Evolutionary conservation across 2,888 invertebrate genomes (phyloP).

Genomic region (Cremastobaeus sp.): DNA sequence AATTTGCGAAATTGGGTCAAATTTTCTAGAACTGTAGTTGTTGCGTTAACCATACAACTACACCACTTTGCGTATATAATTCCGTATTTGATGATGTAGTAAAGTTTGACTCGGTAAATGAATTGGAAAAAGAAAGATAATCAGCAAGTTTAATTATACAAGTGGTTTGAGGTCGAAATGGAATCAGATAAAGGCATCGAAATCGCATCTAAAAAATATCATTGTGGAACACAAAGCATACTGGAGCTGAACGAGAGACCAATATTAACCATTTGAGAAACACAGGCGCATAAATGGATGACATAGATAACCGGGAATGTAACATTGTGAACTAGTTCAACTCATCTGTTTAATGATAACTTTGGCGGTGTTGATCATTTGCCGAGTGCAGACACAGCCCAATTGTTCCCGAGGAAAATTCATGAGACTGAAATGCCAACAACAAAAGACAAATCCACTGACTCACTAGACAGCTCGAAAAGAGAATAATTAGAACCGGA

Average conservation of each 20-base stretch:
- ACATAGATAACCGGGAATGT: conserved; percentile 19
- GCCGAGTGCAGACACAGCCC: conserved; percentile 25
- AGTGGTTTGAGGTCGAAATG: too few relatives aligned
- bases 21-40: too few relatives aligned
- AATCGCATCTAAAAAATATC: too few relatives aligned
- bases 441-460: conserved; percentile 12
- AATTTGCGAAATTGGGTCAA: too few relatives aligned
- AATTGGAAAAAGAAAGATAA: too few relatives aligned
- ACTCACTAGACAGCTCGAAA: conserved; percentile 7
- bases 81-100: too few relatives aligned
- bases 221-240: too few relatives aligned
- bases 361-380: conserved; percentile 44
- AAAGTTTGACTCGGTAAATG: too few relatives aligned
- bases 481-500: conserved; percentile 22
- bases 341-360: conserved; percentile 42
- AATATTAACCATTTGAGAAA: conserved; percentile 14
- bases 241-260: background rate
- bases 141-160: too few relatives aligned
- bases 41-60: too few relatives aligned
- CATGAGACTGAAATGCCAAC: conserved; percentile 28
- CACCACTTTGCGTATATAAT: too few relatives aligned
- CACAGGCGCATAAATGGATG: conserved; percentile 11
- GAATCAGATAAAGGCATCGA: too few relatives aligned
- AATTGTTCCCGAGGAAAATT: conserved; percentile 36
- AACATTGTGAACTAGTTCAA: conserved; percentile 36